phyloP scores from a whole-genome alignment of 1,140 invertebrate species.

The Drosophila paulistorum region DNA sequence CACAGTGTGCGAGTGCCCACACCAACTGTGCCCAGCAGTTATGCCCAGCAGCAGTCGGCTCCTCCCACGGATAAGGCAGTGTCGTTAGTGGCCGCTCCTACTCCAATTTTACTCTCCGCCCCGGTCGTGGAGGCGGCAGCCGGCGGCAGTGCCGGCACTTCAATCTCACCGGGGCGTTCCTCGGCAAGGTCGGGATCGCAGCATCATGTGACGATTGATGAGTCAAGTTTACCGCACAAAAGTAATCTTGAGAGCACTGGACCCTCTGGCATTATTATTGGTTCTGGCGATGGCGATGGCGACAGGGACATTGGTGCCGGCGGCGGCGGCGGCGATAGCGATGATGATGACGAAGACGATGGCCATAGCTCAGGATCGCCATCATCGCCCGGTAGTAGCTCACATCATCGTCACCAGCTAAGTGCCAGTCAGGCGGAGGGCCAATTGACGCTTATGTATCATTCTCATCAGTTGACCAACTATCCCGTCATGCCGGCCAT shows the following conservation, averaged over 20 bases:
- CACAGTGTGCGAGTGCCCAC: constrained; percentile 75
- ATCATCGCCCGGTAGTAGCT: constrained; percentile 64
- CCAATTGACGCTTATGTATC: constrained; percentile 79
- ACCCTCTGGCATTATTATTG: constrained; percentile 62
- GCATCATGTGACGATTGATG: constrained; percentile 82
- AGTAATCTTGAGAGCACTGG: constrained; percentile 54
- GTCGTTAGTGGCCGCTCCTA: neutral
- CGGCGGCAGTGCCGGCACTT: constrained; percentile 84
- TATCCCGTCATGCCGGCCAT: constrained; percentile 81
- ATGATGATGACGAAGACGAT: constrained; percentile 49
- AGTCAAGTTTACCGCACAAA: constrained; percentile 74
- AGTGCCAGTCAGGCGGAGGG: constrained; percentile 52
- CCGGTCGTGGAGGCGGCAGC: constrained; percentile 15
- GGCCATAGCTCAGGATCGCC: constrained; percentile 77
- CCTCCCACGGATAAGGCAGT: constrained; percentile 27
- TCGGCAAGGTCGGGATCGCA: constrained; percentile 74
- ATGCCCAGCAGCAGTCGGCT: constrained; percentile 40
- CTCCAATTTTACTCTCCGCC: constrained; percentile 33
- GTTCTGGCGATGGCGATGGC: constrained; percentile 55
- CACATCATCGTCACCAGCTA: constrained; percentile 25
- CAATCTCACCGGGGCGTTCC: constrained; percentile 84
- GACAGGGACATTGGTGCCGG: constrained; percentile 46
- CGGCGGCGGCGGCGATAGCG: constrained; percentile 45
- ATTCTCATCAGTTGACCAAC: constrained; percentile 78
- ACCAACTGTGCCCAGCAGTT: constrained; percentile 75